Evolutionary conservation across 1,140 invertebrate genomes (phyloP).

Genomic region (Scaptodrosophila lebanonensis): DNA sequence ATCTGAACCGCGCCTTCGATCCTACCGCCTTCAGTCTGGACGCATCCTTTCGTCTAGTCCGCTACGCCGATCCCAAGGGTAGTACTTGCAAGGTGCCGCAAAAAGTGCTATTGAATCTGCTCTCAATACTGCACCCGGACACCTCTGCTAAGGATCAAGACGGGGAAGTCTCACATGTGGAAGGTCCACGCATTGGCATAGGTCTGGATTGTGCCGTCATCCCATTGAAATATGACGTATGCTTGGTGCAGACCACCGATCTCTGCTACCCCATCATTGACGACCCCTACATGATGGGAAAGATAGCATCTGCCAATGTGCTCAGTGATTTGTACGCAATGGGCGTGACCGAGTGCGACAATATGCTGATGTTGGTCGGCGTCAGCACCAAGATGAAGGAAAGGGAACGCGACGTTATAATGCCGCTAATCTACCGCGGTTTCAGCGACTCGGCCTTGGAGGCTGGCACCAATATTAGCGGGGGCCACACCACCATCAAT

Average conservation of each 20-base stretch:
- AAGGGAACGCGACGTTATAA: constrained; percentile 95
- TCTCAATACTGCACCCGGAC: constrained; percentile 95
- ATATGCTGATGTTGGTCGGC: constrained; percentile 98
- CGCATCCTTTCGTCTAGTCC: constrained; percentile 94
- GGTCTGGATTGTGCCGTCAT: constrained; percentile 85
- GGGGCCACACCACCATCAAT: constrained; percentile 98
- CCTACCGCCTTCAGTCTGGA: constrained; percentile 96
- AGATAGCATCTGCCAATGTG: constrained; percentile 99
- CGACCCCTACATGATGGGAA: constrained; percentile 99
- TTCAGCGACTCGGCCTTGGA: constrained; percentile 90
- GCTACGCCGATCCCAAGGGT: constrained; percentile 98
- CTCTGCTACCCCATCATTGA: constrained; percentile 99
- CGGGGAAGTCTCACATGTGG: constrained; percentile 92
- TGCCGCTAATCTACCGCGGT: constrained; percentile 87
- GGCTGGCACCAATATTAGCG: constrained; percentile 95
- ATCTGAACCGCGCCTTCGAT: constrained; percentile 95
- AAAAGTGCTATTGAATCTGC: constrained; percentile 95
- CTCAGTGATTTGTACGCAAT: constrained; percentile 98
- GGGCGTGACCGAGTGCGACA: constrained; percentile 99
- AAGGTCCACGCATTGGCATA: constrained; percentile 90
- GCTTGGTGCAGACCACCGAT: constrained; percentile 97
- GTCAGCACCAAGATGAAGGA: constrained; percentile 97
- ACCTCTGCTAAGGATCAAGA: constrained; percentile 88
- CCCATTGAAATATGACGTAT: constrained; percentile 92
- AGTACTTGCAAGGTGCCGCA: constrained; percentile 99